phyloP scores from a whole-genome alignment of 2,797 vertebrate genomes.

The Vespertilio murinus region DNA sequence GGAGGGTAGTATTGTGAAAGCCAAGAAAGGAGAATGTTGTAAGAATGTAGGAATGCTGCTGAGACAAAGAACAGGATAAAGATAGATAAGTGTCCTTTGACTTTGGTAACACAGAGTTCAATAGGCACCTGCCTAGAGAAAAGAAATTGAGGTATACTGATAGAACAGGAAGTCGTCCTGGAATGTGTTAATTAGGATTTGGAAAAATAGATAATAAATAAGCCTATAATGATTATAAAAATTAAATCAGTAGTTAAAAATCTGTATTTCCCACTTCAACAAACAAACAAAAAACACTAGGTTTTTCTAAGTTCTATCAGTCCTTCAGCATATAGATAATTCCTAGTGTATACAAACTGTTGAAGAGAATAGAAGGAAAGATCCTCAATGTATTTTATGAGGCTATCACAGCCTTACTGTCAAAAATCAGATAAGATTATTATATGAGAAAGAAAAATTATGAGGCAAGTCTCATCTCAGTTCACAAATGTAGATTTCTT shows the following conservation, averaged over 20 bases:
- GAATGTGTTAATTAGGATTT: neutral
- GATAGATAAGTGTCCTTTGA: neutral
- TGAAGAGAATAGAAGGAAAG: neutral
- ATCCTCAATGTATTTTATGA: neutral
- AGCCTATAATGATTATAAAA: neutral
- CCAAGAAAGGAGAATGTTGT: neutral
- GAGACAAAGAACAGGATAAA: neutral
- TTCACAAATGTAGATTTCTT: neutral
- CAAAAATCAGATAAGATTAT: constrained; percentile 28
- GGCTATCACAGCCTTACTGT: neutral
- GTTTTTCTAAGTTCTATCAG: neutral
- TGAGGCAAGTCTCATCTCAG: neutral
- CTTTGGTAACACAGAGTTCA: neutral
- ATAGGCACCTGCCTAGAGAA: neutral
- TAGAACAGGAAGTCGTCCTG: neutral
- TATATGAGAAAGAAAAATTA: constrained; percentile 4
- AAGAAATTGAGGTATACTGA: neutral
- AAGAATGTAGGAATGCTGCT: neutral
- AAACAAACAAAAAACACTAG: neutral
- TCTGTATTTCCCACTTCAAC: neutral
- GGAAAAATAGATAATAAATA: neutral
- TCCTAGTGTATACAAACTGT: neutral
- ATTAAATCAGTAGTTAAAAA: constrained; percentile 24
- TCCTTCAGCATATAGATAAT: neutral
- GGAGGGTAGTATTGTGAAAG: neutral